Evolutionary conservation across 2,797 vertebrate species (phyloP), one percentile per base, ranked within the genome.

Genomic region (Mallotus villosus): DNA sequence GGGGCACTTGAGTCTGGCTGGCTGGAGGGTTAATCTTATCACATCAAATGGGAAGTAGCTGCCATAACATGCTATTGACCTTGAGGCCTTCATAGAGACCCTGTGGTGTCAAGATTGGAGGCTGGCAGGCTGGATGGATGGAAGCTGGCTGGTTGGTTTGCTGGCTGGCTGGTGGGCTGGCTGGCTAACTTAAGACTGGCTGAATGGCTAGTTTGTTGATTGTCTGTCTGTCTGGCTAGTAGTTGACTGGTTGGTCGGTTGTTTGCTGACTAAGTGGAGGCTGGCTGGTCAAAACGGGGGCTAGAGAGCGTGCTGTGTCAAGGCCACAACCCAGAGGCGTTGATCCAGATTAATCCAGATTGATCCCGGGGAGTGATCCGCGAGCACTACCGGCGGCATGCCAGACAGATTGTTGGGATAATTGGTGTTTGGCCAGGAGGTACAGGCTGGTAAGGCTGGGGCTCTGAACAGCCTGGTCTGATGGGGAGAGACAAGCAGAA

Each of bases 341-440:
- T 85, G 82, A 88, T 53, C 73, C 53, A 82, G 63, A 88, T 82
- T 74, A 71, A 83, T 82, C 63, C 72, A 37, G 81, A 90, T 83
- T 84, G 74, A 82, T 83, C 86, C 78, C 1, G 64, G 62, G 74
- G 79, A 88, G 74, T 3, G 68, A 87, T 85, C 81, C 51, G 58
- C 57, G 67, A 76, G 81, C 70, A 67, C 70, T 19, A 66, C 51
- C 67, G 69, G 83, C 74, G 74, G 66, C 60, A 78, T 77, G 80
- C 74, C 78, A 70, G 68, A 76, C 71, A 81, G 73, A 78, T 75
- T 79, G 68, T 71, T 85, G 82, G 75, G 67, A 58, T 76, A 75
- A 79, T 75, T 84, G 75, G 70, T 78, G 74, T 67, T 60, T 72
- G 61, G 82, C 74, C 84, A 83, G 77, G 78, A 74, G 70, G 61